Conservation (phyloP, 1,140 invertebrate genomes). For the Saccostrea cuccullata region DNA sequence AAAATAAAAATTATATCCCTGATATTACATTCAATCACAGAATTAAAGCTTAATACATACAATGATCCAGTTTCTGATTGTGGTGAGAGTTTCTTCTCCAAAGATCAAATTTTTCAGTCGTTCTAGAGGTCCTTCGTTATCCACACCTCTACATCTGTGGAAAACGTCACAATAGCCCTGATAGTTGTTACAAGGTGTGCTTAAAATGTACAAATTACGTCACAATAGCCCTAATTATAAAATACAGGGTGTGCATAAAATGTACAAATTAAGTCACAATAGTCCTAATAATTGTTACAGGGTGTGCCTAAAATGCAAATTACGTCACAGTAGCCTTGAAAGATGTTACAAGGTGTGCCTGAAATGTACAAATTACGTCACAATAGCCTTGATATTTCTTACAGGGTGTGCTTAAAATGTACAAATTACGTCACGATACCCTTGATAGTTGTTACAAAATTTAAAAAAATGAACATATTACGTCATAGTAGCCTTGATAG, state of each 20-base stretch:
- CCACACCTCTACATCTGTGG: conserved; percentile 96
- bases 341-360: too few species aligned
- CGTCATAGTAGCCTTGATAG: too few species aligned
- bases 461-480: too few species aligned
- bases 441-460: too few species aligned
- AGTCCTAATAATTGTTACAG: too few species aligned
- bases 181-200: conserved; percentile 40
- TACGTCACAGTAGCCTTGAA: too few species aligned
- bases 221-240: too few species aligned
- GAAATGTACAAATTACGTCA: conserved; percentile 84
- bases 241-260: too few species aligned
- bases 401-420: conserved; percentile 93
- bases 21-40: too few species aligned
- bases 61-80: conserved; percentile 76
- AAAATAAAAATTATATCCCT: neutral
- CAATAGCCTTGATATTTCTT: conserved; percentile 98
- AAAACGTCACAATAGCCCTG: conserved; percentile 98
- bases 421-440: neutral
- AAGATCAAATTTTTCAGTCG: conserved; percentile 97
- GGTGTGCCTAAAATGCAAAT: conserved; percentile 82
- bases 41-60: conserved; percentile 53
- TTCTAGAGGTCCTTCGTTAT: conserved; percentile 98
- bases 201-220: too few species aligned
- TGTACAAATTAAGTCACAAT: too few species aligned
- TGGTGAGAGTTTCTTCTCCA: conserved; percentile 90